A percentile compares a stretch with the other conserved stretches of the same genome.
phyloP scores from a whole-genome alignment of 2,113 vertebrate genomes.

The Oreotrochilus melanogaster region DNA sequence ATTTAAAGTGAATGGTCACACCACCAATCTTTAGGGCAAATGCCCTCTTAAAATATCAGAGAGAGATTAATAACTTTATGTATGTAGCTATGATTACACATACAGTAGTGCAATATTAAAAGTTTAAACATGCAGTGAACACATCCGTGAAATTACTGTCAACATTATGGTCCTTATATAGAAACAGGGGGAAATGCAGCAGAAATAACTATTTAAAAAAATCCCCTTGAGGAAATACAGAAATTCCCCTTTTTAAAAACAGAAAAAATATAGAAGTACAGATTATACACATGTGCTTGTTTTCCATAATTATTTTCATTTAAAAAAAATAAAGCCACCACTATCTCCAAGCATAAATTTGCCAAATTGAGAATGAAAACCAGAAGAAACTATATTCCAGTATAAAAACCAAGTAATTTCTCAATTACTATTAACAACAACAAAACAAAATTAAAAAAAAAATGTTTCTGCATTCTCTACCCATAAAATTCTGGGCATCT shows the following conservation, averaged over 20 bases:
- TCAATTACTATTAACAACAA: background rate
- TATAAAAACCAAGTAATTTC: background rate
- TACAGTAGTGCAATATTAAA: background rate
- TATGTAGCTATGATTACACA: background rate
- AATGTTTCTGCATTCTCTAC: background rate
- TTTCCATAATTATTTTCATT: background rate
- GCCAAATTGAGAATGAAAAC: background rate
- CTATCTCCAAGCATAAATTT: background rate
- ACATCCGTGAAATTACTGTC: background rate
- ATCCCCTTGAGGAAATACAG: background rate
- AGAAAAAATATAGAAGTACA: rapidly evolving
- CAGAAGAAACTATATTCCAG: background rate
- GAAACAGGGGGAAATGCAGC: background rate
- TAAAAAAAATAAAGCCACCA: background rate
- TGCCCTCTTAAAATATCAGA: background rate
- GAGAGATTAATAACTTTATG: background rate
- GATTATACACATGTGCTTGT: background rate
- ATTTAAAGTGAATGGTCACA: background rate
- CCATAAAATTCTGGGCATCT: rapidly evolving
- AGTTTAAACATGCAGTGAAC: background rate
- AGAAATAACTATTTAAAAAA: background rate
- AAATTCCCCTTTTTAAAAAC: background rate
- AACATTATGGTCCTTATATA: background rate
- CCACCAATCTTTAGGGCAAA: background rate
- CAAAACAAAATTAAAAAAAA: background rate